These are phyloP conservation scores for Tromatobia lineatoria DNA, from an alignment of 2,888 invertebrate genomes.

Conservation along the genomic window DNA sequence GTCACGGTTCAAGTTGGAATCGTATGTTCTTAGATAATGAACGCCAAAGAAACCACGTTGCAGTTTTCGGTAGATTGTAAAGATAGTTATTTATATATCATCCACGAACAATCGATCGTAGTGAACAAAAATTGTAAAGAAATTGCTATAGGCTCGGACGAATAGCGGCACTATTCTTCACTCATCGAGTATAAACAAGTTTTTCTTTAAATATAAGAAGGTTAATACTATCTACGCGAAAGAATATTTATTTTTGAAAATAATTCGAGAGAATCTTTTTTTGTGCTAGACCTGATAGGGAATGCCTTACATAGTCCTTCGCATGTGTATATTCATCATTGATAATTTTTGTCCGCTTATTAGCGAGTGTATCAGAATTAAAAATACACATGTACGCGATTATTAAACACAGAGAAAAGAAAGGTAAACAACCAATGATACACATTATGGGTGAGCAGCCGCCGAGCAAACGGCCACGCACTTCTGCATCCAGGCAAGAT, in stretches of 20 bases:
- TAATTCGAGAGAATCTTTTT: background rate
- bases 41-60: background rate
- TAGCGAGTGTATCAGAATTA: background rate
- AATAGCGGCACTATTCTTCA: conserved; percentile 1
- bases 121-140: conserved; percentile 1
- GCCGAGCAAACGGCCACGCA: background rate
- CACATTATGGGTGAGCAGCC: background rate
- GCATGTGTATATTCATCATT: background rate
- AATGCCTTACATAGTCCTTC: background rate
- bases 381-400: background rate
- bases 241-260: background rate
- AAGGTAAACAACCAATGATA: background rate
- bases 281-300: background rate
- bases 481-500: background rate
- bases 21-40: background rate
- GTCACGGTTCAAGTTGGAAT: background rate
- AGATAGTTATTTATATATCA: conserved; percentile 8
- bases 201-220: background rate
- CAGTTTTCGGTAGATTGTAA: background rate
- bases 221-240: background rate
- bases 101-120: conserved; percentile 13
- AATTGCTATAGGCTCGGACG: background rate
- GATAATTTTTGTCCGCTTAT: background rate
- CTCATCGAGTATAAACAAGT: background rate
- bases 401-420: conserved; percentile 2